Evolutionary conservation across 1,140 invertebrate genomes (phyloP).

Genomic region (Copidosoma floridanum): DNA sequence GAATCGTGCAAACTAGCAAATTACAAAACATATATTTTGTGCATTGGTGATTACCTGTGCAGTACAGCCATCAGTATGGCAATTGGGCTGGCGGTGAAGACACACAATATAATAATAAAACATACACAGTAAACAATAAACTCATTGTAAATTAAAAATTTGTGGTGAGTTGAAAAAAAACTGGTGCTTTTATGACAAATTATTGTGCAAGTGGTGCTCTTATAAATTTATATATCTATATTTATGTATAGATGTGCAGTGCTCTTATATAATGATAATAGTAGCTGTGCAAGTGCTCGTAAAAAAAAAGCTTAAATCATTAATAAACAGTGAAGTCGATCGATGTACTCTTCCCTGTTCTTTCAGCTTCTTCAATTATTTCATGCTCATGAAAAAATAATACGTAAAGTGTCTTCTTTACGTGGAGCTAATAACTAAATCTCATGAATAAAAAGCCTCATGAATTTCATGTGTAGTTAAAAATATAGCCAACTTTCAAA

Average conservation of each 20-base stretch:
- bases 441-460: too few relatives aligned
- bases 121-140: constrained; percentile 53
- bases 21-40: constrained; percentile 51
- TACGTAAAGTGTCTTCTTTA: too few relatives aligned
- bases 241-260: constrained; percentile 4
- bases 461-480: too few relatives aligned
- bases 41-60: constrained; percentile 73
- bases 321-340: constrained; percentile 11
- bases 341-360: constrained; percentile 8
- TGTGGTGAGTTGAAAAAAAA: constrained; percentile 14
- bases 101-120: constrained; percentile 56
- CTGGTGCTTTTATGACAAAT: constrained; percentile 6
- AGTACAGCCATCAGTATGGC: constrained; percentile 82
- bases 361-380: too few relatives aligned
- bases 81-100: constrained; percentile 73
- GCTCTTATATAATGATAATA: constrained; percentile 17
- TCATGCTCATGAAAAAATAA: too few relatives aligned
- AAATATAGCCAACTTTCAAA: too few relatives aligned
- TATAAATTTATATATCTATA: constrained; percentile 6
- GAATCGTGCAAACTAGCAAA: constrained; percentile 37
- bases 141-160: constrained; percentile 40
- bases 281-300: neutral
- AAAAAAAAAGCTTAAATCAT: neutral
- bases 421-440: too few relatives aligned
- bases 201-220: constrained; percentile 10